Evolutionary conservation across 2,797 vertebrate genomes (phyloP), one percentile per base, ranked within the genome.

Genomic region (Periophthalmus magnuspinnatus): DNA sequence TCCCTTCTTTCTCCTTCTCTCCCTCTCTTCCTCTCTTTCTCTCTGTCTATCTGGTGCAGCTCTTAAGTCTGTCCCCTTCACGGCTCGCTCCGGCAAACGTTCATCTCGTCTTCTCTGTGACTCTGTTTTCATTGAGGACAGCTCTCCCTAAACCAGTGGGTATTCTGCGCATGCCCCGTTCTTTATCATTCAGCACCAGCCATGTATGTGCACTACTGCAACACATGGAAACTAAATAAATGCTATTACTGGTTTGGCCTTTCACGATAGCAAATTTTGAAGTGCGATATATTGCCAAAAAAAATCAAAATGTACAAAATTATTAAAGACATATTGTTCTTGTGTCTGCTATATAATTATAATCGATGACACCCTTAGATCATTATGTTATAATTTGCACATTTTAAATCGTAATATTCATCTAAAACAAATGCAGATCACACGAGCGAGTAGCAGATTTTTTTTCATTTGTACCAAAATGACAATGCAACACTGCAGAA

Each of bases 11-110:
- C 13, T 21, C 50, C 13, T 4, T 47, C 62, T 41, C 19, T 62
- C n/a, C n/a, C 58, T 60, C 36, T 22, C n/a, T 19, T 48, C 9
- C 50, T 57, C 59, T 61, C 34, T 28, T 17, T 47, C 21, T 54
- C 65, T 69, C 22, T 32, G 52, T 56, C 50, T 65, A 68, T 71
- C 71, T 68, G 67, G 55, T 67, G 68, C 69, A 70, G 91, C 55
- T 57, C 55, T 57, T 57, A 96, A 97, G 93, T 94, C 94, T n/a
- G 94, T 95, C 77, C 95, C 96, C 89, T 96, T 97, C 93, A 95
- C 94, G 3, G 95, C 96, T 81, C 95, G 95, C 82, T 96, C 95
- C 56, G 95, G 94, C 89, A 96, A 96, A 74, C 94, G 94, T 81
- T 95, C 94, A 61, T 97, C 96, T 76, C 92, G 93, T 81, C 94